These are phyloP conservation scores for Hassar affinis DNA, from an alignment of 2,113 vertebrate species.

Conservation along the genomic window DNA sequence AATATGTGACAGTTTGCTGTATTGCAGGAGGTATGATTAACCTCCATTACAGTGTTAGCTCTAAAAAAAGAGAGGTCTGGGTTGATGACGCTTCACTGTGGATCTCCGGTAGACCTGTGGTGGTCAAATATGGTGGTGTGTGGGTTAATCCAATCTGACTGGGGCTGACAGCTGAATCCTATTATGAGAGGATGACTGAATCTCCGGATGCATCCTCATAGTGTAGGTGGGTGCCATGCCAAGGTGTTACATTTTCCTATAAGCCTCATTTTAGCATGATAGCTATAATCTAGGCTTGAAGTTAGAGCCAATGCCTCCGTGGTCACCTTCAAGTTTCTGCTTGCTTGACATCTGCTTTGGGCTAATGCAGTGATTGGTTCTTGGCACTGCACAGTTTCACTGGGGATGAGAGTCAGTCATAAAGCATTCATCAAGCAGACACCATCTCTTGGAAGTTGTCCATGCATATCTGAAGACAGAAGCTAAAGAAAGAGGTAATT, in stretches of 20 bases:
- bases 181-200: slow-evolving; percentile 33
- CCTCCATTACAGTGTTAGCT: neutral
- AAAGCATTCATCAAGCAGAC: slow-evolving; percentile 50
- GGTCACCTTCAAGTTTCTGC: slow-evolving; percentile 45
- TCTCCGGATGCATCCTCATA: slow-evolving; percentile 32
- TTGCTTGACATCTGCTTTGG: slow-evolving; percentile 38
- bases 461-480: slow-evolving; percentile 42
- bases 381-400: slow-evolving; percentile 38
- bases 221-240: neutral
- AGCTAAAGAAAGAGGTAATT: slow-evolving; percentile 49
- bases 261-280: slow-evolving; percentile 31
- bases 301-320: slow-evolving; percentile 33
- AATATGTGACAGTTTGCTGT: neutral
- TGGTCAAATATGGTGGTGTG: slow-evolving; percentile 34
- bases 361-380: slow-evolving; percentile 46
- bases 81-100: slow-evolving; percentile 1
- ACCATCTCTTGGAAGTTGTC: slow-evolving; percentile 43
- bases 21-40: slow-evolving; percentile 3
- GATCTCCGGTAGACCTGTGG: slow-evolving; percentile 25
- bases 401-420: slow-evolving; percentile 34
- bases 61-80: neutral
- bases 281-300: slow-evolving; percentile 26
- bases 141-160: slow-evolving; percentile 43
- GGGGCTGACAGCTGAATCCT: slow-evolving; percentile 12
- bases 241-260: slow-evolving; percentile 19